Base-by-base conservation (phyloP, 2,888 invertebrate genomes). In the Chesias legatella region DNA sequence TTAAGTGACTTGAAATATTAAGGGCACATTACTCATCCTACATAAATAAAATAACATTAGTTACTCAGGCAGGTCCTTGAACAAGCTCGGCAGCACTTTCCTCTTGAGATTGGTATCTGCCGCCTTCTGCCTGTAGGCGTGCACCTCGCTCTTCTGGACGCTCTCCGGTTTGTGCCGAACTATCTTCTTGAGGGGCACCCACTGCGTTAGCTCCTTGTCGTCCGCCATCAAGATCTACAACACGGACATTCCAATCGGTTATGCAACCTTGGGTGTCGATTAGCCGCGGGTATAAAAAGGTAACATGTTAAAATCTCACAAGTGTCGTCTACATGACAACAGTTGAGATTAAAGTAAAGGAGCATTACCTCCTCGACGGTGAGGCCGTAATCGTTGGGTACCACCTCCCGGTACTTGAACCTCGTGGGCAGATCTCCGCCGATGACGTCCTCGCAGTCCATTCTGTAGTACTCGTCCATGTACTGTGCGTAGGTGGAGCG, bases 381-480 rank as follows among this genome's bases (percentile, higher is more conserved):
- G 11, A 99, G 88, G 0, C 99, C 99, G 79, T 94, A 99, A 79
- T 94, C 93, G 74, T 98, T 98, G 0, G 97, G 94, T 25, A 93
- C 90, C 0, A 95, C 97, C 71, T 95, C 91, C 17, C 97, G 90
- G 70, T 99, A 99, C 67, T 96, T 97, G 79, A 98, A 99, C 56
- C 95, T 89, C 45, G 97, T 98, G 0, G 97, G 97, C 56, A 94
- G 76, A 67, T 98, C 97, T 0, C 94, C 98, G 0, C 93, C 98
- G 32, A 99, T 94, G 33, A 98, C 91, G 76, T 99, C 99, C 70
- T 99, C 99, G 73, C 95, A 99, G 76, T 98, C 97, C 69, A 98
- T 88, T 62, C 94, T 92, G 70, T 98, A 98, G 74, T 98, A 98
- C 75, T 98, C 98, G 62, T 98, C 96, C 70, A 98, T 92, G 68